A percentile compares a stretch with the other conserved stretches of the same genome.
phyloP scores from a whole-genome alignment of 2,888 invertebrate species.

The Lycia hirtaria region DNA sequence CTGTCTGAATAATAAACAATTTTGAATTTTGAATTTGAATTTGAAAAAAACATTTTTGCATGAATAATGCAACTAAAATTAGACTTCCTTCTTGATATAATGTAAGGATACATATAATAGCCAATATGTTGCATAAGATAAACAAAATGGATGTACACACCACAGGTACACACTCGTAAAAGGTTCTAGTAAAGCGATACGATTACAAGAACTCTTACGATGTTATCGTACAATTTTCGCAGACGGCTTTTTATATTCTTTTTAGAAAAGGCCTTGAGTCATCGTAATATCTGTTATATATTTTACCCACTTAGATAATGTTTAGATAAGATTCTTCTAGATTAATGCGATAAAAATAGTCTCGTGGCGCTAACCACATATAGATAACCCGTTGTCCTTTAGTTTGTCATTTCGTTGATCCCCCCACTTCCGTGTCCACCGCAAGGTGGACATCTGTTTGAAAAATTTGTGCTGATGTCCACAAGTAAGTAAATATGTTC shows the following conservation, averaged over 20 bases:
- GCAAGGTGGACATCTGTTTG: too few relatives aligned
- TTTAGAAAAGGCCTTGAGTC: conserved; percentile 19
- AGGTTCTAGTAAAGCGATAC: conserved; percentile 15
- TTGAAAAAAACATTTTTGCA: too few relatives aligned
- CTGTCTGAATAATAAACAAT: too few relatives aligned
- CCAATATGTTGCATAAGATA: conserved; percentile 3
- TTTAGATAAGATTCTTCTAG: conserved; percentile 17
- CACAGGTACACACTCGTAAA: background rate
- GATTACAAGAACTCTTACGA: conserved; percentile 7
- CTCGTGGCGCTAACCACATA: background rate
- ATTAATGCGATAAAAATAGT: conserved; percentile 3
- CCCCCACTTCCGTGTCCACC: too few relatives aligned
- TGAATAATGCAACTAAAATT: too few relatives aligned
- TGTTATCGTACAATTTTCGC: conserved; percentile 17
- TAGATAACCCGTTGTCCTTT: background rate
- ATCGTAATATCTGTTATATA: conserved; percentile 13
- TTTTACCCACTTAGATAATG: conserved; percentile 12
- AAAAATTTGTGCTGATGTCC: too few relatives aligned
- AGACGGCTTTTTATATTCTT: conserved; percentile 13
- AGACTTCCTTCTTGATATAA: too few relatives aligned
- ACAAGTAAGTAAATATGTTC: too few relatives aligned
- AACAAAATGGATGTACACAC: conserved; percentile 11
- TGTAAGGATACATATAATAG: too few relatives aligned
- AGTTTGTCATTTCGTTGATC: too few relatives aligned
- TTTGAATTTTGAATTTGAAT: too few relatives aligned